Percentiles rank a stretch among this genome's conserved stretches.
Evolutionary conservation across 2,888 invertebrate genomes (phyloP).

Genomic region (Orchestes rusci): DNA sequence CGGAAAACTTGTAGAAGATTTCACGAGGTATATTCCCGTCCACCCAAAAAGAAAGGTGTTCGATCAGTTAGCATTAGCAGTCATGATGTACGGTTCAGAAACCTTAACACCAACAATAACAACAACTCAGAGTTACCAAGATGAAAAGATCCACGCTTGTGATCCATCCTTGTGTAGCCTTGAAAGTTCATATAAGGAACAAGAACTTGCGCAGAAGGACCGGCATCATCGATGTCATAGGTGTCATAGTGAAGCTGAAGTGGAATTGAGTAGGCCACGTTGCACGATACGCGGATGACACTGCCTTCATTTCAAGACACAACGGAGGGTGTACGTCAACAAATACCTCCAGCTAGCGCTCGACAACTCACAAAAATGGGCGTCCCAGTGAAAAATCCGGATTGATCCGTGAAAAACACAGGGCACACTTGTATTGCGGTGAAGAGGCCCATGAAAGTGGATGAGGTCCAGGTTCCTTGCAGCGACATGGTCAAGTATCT

Average conservation of each 20-base stretch:
- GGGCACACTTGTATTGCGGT: too few relatives aligned
- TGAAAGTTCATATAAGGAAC: neutral
- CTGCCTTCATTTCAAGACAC: too few relatives aligned
- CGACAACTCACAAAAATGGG: too few relatives aligned
- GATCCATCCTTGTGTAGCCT: too few relatives aligned
- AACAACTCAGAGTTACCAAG: neutral
- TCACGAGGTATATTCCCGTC: neutral
- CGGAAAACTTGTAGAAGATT: neutral
- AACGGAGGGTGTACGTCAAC: too few relatives aligned
- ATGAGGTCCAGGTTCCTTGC: too few relatives aligned
- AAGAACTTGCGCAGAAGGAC: neutral
- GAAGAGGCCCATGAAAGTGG: too few relatives aligned
- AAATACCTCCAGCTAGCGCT: too few relatives aligned
- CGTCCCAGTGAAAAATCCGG: too few relatives aligned
- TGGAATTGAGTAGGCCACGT: slow-evolving; percentile 1
- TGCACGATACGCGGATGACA: too few relatives aligned
- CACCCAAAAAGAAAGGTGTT: neutral
- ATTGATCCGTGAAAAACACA: too few relatives aligned
- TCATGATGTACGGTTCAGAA: neutral
- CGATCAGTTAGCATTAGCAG: neutral
- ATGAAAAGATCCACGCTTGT: neutral
- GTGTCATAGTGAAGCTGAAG: neutral
- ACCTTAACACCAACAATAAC: neutral
- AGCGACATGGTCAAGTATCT: too few relatives aligned
- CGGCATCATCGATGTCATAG: neutral